A percentile compares a stretch with the other conserved stretches of the same genome.
phyloP scores from a whole-genome alignment of 2,888 invertebrate genomes.

The Andrena marginata region DNA sequence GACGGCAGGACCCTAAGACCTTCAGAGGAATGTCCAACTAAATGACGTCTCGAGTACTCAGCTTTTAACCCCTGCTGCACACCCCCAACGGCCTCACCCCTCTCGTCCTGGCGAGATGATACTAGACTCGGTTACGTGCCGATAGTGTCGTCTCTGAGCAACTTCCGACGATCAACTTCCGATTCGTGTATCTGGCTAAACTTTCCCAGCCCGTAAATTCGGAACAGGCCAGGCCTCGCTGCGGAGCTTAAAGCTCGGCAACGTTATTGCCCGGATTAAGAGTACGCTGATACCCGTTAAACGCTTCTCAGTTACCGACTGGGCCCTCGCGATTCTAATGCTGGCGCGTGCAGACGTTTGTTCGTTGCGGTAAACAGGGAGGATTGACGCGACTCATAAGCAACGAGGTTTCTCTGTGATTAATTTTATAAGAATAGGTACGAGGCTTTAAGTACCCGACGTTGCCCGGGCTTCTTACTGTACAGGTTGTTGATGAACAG shows the following conservation, averaged over 20 bases:
- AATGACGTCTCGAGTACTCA: constrained; percentile 67
- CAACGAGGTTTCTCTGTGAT: too few species aligned
- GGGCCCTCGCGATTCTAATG: not conserved
- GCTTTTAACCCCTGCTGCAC: constrained; percentile 50
- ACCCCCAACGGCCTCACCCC: constrained; percentile 4
- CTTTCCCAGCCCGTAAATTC: constrained; percentile 34
- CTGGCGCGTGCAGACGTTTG: not conserved
- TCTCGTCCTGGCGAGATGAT: constrained; percentile 7
- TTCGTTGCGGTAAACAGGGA: not conserved
- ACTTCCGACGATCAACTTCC: constrained; percentile 47
- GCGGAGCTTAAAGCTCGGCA: not conserved
- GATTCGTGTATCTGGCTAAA: constrained; percentile 27
- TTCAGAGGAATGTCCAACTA: constrained; percentile 71
- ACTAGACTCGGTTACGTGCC: constrained; percentile 37
- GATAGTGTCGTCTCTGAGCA: constrained; percentile 18
- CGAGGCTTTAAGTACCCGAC: too few species aligned
- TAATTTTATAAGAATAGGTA: too few species aligned
- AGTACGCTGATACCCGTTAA: constrained; percentile 16
- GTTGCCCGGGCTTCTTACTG: too few species aligned
- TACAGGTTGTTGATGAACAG: too few species aligned
- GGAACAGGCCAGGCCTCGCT: constrained; percentile 8
- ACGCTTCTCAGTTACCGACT: not conserved
- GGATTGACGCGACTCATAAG: too few species aligned
- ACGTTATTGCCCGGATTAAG: constrained; percentile 17
- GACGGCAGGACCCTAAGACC: constrained; percentile 65